These are phyloP conservation scores for Gila robusta DNA, from an alignment of 2,797 vertebrate genomes.

Conservation along the genomic window DNA sequence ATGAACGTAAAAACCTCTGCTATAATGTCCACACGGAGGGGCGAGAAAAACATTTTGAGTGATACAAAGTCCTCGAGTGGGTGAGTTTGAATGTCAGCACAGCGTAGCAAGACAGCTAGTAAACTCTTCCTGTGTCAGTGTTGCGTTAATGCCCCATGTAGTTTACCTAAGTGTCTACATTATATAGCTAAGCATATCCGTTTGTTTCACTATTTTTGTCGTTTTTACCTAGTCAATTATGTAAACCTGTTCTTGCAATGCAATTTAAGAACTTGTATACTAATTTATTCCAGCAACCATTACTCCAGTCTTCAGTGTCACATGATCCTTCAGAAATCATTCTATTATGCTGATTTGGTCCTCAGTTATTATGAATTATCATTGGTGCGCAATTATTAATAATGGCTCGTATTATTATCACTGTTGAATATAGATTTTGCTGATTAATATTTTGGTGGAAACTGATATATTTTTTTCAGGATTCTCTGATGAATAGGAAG, in stretches of 20 bases:
- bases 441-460: background rate
- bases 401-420: background rate
- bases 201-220: background rate
- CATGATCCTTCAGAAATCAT: background rate
- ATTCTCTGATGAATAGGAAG: background rate
- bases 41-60: slow-evolving; percentile 17
- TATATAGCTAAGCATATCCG: background rate
- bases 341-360: background rate
- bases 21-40: slow-evolving; percentile 9
- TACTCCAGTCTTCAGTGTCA: background rate
- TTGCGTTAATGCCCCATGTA: background rate
- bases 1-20: background rate
- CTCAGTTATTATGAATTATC: background rate
- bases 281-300: background rate
- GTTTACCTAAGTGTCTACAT: background rate
- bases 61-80: slow-evolving; percentile 18
- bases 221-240: background rate
- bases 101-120: slow-evolving; percentile 1
- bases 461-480: background rate
- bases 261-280: background rate
- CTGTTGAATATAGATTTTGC: background rate
- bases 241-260: background rate
- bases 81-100: slow-evolving; percentile 24
- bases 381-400: background rate
- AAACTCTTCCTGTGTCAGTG: slow-evolving; percentile 26